These are phyloP conservation scores for Squalus acanthias DNA, from an alignment of 2,797 vertebrate genomes.

Conservation along the genomic window DNA sequence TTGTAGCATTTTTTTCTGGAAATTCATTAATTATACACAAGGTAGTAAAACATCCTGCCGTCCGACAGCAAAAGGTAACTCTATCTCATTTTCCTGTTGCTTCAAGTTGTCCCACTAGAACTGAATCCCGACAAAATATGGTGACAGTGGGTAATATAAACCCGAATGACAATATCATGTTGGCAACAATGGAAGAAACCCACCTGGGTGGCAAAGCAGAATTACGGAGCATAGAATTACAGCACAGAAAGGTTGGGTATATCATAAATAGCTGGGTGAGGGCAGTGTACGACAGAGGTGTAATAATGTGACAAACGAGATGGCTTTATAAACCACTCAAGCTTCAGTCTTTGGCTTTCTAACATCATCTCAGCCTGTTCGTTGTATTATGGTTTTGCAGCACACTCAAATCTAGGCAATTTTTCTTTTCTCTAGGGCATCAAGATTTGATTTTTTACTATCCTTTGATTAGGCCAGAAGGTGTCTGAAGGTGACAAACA, in stretches of 20 bases:
- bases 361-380: background rate
- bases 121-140: background rate
- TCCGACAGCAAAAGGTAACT: background rate
- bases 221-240: background rate
- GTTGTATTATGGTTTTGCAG: no score
- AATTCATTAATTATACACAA: background rate
- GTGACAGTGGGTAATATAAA: background rate
- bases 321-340: background rate
- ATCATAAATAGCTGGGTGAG: background rate
- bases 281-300: background rate
- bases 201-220: background rate
- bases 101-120: background rate
- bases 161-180: background rate
- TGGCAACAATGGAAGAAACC: background rate
- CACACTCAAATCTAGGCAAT: background rate
- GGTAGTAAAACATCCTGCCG: background rate
- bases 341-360: background rate
- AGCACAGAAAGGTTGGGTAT: background rate
- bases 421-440: background rate
- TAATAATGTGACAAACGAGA: background rate
- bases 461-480: background rate
- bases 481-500: background rate
- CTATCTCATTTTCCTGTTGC: background rate
- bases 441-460: background rate
- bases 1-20: background rate